Percentiles rank a stretch among this genome's conserved stretches.
Evolutionary conservation across 2,797 vertebrate species (phyloP).

Genomic region (Amblyopsis hoosieri): DNA sequence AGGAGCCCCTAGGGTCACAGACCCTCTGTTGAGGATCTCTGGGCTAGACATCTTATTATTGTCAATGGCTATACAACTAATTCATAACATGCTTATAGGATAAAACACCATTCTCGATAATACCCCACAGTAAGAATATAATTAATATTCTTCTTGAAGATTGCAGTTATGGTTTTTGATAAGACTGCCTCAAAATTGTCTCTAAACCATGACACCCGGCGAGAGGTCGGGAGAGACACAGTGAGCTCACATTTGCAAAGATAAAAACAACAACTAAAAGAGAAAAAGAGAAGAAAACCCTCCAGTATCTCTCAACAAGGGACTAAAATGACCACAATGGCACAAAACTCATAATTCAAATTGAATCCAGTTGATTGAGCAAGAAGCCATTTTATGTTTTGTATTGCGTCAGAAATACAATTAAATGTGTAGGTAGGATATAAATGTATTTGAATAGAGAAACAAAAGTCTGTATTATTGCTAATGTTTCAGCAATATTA

Average conservation of each 20-base stretch:
- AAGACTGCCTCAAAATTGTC: constrained; percentile 60
- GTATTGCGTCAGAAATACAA: no score
- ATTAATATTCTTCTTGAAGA: constrained; percentile 56
- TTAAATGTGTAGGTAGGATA: no score
- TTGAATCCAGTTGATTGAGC: not conserved
- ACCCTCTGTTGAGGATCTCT: no score
- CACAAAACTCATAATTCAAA: constrained; percentile 51
- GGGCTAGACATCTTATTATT: no score
- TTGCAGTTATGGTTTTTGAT: constrained; percentile 50
- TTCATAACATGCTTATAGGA: constrained; percentile 4
- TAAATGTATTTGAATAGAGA: no score
- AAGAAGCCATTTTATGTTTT: no score
- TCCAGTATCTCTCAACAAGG: constrained; percentile 34
- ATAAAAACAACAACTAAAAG: constrained; percentile 63
- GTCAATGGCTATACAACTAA: constrained; percentile 8
- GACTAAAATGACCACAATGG: constrained; percentile 35
- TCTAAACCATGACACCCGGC: constrained; percentile 31
- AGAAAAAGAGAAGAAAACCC: constrained; percentile 44
- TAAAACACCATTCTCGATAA: constrained; percentile 7
- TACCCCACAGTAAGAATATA: constrained; percentile 27
- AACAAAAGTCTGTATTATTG: no score
- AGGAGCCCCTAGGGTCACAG: no score
- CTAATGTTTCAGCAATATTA: no score
- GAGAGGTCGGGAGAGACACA: constrained; percentile 19
- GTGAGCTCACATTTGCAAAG: constrained; percentile 31